Base-by-base conservation (phyloP, 2,113 vertebrate genomes). In the Procavia capensis region DNA sequence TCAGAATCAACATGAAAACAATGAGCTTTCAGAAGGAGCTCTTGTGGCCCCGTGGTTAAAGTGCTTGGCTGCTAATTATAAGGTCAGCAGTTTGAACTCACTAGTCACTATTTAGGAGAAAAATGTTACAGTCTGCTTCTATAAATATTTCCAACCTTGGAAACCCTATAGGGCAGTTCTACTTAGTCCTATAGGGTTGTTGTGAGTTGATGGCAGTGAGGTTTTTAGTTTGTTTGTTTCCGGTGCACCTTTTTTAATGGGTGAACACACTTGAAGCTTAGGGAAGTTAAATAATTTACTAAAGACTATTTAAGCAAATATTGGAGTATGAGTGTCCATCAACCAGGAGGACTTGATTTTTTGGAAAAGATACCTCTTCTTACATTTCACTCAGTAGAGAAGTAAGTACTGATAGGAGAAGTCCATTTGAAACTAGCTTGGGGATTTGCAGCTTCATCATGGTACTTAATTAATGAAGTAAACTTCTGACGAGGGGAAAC, bases 231-330 rank as follows among this genome's bases (percentile, higher is more conserved):
- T n/a, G n/a, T n/a, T n/a, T n/a, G n/a, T 54, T 54, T 54, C 17
- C 17, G 11, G 50, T 16, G 17, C 50, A 54, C 13, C 11, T 16
- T 54, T 54, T 54, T 54, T 83, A 8, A 57, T 82, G 11, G 9
- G 34, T 31, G 25, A 91, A 9, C 50, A 54, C 47, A 70, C 10
- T 91, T 91, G 22, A 78, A 68, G 66, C 50, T n/a, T 20, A 68
- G 2, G 61, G 41, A 90, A 91, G 31, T 91, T 84, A 90, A n/a
- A 66, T 83, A 50, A 80, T 85, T 72, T 93, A 36, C 45, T 74
- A 29, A 84, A 27, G 17, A 43, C 11, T 68, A 57, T 75, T 76
- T 85, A 64, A 74, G 68, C 16, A 83, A 68, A 0, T 47, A 3
- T 63, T 88, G 22, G 57, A 76, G 81, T 82, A 79, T 68, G 92